Conservation (phyloP, 2,888 invertebrate species). For the Frankliniella fusca region DNA sequence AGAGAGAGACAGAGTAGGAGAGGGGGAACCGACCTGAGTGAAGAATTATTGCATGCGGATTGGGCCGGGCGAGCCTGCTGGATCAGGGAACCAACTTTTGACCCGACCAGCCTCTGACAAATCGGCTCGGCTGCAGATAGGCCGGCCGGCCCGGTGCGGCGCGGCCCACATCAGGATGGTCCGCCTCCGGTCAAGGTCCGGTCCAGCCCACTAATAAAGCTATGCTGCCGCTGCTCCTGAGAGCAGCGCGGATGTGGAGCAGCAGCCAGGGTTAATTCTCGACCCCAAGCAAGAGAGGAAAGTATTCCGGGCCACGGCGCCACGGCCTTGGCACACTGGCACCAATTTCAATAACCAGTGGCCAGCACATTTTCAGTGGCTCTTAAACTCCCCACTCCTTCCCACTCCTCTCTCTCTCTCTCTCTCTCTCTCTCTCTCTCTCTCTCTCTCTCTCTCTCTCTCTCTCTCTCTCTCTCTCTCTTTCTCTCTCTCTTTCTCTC, state of each 20-base stretch:
- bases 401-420: too few relatives aligned
- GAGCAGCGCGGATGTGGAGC: neutral
- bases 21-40: neutral
- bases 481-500: neutral
- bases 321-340: too few relatives aligned
- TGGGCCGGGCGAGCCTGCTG: neutral
- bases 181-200: neutral
- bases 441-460: neutral
- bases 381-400: too few relatives aligned
- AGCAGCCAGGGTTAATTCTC: neutral
- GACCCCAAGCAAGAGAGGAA: too few relatives aligned
- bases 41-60: slow-evolving; percentile 6
- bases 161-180: neutral
- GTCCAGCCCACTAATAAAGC: neutral
- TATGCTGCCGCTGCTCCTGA: neutral
- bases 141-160: neutral
- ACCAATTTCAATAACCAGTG: too few relatives aligned
- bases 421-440: too few relatives aligned
- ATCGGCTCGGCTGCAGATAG: neutral
- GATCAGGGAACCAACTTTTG: slow-evolving; percentile 1
- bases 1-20: neutral
- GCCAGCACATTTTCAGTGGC: too few relatives aligned
- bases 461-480: neutral
- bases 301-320: too few relatives aligned
- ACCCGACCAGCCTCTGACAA: neutral